Evolutionary conservation across 1,140 invertebrate genomes (phyloP).

Genomic region (Bombus affinis): DNA sequence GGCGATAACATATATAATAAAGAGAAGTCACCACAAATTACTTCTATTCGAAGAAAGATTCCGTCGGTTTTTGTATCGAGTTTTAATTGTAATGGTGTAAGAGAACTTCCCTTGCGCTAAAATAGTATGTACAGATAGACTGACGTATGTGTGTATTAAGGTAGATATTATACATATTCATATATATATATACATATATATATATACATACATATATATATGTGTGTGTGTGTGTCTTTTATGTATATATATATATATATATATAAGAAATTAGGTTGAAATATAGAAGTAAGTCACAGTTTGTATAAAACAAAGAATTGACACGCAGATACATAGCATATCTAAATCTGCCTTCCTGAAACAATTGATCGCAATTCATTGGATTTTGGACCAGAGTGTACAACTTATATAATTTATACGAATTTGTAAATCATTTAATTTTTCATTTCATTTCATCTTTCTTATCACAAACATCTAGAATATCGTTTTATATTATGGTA

Average conservation of each 20-base stretch:
- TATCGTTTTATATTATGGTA: neutral
- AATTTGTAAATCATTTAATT: neutral
- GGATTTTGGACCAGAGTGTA: slow-evolving; percentile 59
- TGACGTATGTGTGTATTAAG: slow-evolving; percentile 71
- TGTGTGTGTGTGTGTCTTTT: too few relatives aligned
- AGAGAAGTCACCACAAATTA: slow-evolving; percentile 22
- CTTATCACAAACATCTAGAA: neutral
- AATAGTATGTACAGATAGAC: slow-evolving; percentile 74
- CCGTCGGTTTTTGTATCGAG: slow-evolving; percentile 62
- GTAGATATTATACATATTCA: slow-evolving; percentile 55
- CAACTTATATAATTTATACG: slow-evolving; percentile 25
- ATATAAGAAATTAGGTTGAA: slow-evolving; percentile 51
- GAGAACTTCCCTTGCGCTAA: slow-evolving; percentile 47
- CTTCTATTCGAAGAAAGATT: slow-evolving; percentile 28
- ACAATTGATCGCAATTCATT: slow-evolving; percentile 32
- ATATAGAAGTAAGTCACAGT: slow-evolving; percentile 54
- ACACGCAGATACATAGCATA: slow-evolving; percentile 67
- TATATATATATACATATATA: slow-evolving; percentile 26
- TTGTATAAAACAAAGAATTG: slow-evolving; percentile 68
- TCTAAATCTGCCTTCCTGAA: slow-evolving; percentile 68
- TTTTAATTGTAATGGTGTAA: slow-evolving; percentile 52
- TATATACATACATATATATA: too few relatives aligned
- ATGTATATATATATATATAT: slow-evolving; percentile 22
- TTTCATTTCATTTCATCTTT: neutral
- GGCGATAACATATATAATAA: slow-evolving; percentile 3